Evolutionary conservation across 2,113 vertebrate species (phyloP).

Genomic region (Cepphus grylle): DNA sequence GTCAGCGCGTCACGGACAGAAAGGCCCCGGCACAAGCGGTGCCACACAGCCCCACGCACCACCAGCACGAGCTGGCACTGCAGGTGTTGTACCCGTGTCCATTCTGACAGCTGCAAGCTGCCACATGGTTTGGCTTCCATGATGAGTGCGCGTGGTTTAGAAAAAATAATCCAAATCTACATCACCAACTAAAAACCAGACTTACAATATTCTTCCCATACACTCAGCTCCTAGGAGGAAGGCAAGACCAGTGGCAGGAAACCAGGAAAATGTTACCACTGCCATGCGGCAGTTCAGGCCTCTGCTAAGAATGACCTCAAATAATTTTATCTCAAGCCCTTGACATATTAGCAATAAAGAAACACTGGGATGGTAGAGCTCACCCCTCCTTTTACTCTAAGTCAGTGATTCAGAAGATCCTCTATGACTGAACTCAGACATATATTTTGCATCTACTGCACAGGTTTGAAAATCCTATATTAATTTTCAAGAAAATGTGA

Average conservation of each 20-base stretch:
- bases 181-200: background rate
- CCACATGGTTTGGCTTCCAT: rapidly evolving
- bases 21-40: rapidly evolving
- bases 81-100: rapidly evolving
- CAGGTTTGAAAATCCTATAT: background rate
- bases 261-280: rapidly evolving
- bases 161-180: background rate
- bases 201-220: background rate
- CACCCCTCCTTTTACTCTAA: background rate
- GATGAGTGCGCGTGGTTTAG: rapidly evolving
- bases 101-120: rapidly evolving
- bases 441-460: background rate
- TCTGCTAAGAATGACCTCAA: background rate
- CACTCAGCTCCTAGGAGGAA: background rate
- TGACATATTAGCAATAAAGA: background rate
- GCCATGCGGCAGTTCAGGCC: background rate
- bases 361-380: background rate
- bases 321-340: background rate
- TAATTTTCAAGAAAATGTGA: background rate
- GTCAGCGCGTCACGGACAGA: background rate
- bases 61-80: rapidly evolving
- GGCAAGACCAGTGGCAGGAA: background rate
- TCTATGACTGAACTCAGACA: background rate
- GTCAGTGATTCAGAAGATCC: background rate
- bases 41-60: background rate